Evolutionary conservation across 2,888 invertebrate species (phyloP), one percentile per base, ranked within the genome.

Genomic region (Drosophila stalkeri): DNA sequence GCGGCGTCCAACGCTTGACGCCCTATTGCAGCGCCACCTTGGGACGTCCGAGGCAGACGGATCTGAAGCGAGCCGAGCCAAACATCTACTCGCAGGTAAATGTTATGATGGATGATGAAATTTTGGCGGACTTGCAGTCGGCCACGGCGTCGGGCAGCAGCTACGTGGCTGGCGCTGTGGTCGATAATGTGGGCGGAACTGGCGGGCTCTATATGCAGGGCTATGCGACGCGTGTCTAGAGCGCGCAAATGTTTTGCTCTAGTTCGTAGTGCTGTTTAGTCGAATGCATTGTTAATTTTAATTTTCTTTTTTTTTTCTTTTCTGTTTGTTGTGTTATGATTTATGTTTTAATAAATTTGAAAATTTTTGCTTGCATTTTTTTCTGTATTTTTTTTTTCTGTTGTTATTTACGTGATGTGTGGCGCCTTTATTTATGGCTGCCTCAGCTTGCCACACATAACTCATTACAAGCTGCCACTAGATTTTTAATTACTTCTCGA

Each of bases 51-150:
- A 84, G 93, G 77, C 93, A 92, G 83, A 73, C 91, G 74, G 93
- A 93, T 62, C 75, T 91, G 71, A 93, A 93, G 80, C 92, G 93
- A 31, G 91, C 91, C 65, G 93, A 93, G 79, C 93, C 93, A 66
- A 93, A 93, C 72, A 93, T 93, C 81, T 93, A 93, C 82, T 93
- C 93, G 73, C 93, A 93, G 93, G 93, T 93, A 93, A 93, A 90
- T 89, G 90, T 92, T 85, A 91, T 92, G 86, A 89, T 90, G 83
- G 91, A 92, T 77, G 87, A 88, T 81, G 90, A 90, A 56, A 87
- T 86, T 74, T 85, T 86, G 61, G 90, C 90, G 64, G 87, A 89
- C 75, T 70, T 75, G 74, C 89, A 80, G 71, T 57, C 80, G 80
- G 85, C 85, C 75, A 78, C 83, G 52, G 75, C 64, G 46, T 63